A percentile compares a stretch with the other conserved stretches of the same genome.
phyloP scores from a whole-genome alignment of 2,888 invertebrate species.

The Abscondita cerata region DNA sequence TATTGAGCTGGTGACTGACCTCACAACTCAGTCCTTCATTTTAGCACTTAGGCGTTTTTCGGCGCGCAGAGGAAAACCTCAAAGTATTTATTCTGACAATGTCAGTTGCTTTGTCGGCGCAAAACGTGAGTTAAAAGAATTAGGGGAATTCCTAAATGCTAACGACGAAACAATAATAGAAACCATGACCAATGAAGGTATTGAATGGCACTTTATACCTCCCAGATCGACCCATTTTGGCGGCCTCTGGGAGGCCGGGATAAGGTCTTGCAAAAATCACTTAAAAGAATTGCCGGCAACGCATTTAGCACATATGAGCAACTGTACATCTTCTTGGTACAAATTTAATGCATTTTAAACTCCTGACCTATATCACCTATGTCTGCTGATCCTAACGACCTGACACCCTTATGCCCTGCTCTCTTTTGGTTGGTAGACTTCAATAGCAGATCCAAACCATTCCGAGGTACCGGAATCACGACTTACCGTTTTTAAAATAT shows the following conservation, averaged over 20 bases:
- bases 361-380: conserved; percentile 27
- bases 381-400: conserved; percentile 14
- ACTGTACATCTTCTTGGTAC: conserved; percentile 12
- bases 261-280: conserved; percentile 42
- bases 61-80: conserved; percentile 1
- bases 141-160: background rate
- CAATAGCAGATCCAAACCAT: conserved; percentile 12
- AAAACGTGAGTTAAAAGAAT: background rate
- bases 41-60: background rate
- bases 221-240: conserved; percentile 39
- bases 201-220: conserved; percentile 44
- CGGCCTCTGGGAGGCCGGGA: conserved; percentile 46
- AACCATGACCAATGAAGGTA: conserved; percentile 3
- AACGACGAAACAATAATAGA: background rate
- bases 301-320: conserved; percentile 22
- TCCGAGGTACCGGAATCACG: background rate
- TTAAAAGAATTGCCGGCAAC: conserved; percentile 16
- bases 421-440: conserved; percentile 22
- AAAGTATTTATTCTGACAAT: conserved; percentile 1
- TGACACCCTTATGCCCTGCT: conserved; percentile 21
- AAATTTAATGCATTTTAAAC: conserved; percentile 31
- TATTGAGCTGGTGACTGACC: background rate
- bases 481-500: background rate
- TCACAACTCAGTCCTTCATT: background rate
- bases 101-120: conserved; percentile 3